Evolutionary conservation across 2,113 vertebrate genomes (phyloP), one percentile per base, ranked within the genome.

Genomic region (Poeciliopsis turrubarensis): DNA sequence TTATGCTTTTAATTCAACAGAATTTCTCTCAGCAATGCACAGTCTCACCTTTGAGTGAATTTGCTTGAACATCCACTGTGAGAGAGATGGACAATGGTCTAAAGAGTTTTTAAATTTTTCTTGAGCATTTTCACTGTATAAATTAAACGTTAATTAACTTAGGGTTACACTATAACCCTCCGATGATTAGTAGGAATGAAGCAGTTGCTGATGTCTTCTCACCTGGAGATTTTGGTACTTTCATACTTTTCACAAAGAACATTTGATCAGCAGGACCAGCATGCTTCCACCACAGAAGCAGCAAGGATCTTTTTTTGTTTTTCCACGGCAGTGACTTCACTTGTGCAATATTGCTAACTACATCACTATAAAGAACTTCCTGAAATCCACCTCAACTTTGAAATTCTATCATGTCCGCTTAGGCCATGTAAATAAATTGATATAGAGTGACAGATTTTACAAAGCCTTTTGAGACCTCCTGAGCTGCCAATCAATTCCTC

Each of bases 401-500:
- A 27, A 76, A 47, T 41, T 47, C 12, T 22, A 75, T 69, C 75
- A 57, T 88, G 78, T 76, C 65, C 75, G 70, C 85, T 86, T 75
- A 81, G 68, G 37, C 54, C 19, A 77, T 66, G 60, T 77, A 83
- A 86, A 39, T 65, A 86, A 72, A 77, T 47, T 86, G 83, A 89
- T 85, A 47, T 44, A 83, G 86, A 89, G 80, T 85, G 89, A 81
- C 85, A 86, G 75, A 81, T 92, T 84, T 79, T 73, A 79, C 78
- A 64, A 85, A 79, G 79, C 80, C 75, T 72, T 89, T 69, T 84
- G 79, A 89, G 83, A 84, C 83, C 81, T 70, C 80, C 80, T 9
- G 62, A 86, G 83, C 86, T 88, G 87, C 78, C 87, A 90, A 84
- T 89, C 82, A 86, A 32, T 62, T 89, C 72, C 75, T 78, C 81